These are phyloP conservation scores for Molorchus minor DNA, from an alignment of 2,888 invertebrate species.

Conservation along the genomic window DNA sequence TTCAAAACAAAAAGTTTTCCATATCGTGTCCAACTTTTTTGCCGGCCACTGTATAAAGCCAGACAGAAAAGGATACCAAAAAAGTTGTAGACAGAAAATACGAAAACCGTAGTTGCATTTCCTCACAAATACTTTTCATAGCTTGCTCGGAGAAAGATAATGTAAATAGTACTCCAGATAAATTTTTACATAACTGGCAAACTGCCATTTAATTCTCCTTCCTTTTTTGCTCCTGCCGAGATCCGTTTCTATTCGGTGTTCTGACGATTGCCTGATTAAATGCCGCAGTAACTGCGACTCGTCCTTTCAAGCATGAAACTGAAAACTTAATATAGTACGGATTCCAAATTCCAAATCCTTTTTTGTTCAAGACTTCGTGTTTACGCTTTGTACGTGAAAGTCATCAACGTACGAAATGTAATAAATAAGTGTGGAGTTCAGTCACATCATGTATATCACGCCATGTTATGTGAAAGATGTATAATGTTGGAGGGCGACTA, in stretches of 20 bases:
- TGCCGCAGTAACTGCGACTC: constrained; percentile 18
- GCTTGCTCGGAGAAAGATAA: constrained; percentile 9
- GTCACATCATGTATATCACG: no score
- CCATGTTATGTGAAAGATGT: no score
- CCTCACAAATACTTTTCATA: constrained; percentile 9
- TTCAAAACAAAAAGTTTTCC: no score
- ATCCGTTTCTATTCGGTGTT: constrained; percentile 27
- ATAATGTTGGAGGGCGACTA: no score
- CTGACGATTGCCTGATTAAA: constrained; percentile 25
- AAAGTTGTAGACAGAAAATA: background rate
- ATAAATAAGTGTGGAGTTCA: no score
- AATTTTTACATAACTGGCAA: constrained; percentile 31
- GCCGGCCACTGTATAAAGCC: no score
- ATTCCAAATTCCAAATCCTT: constrained; percentile 8
- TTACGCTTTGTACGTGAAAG: no score
- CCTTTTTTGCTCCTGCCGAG: constrained; percentile 15
- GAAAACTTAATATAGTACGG: no score
- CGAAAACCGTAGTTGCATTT: background rate
- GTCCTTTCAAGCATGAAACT: constrained; percentile 11
- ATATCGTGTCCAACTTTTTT: no score
- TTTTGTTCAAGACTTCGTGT: no score
- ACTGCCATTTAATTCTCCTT: constrained; percentile 31
- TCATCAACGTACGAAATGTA: no score
- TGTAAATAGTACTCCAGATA: constrained; percentile 19
- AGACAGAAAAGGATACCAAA: background rate